Evolutionary conservation across 2,113 vertebrate genomes (phyloP), one percentile per base, ranked within the genome.

Genomic region (Dicerorhinus sumatrensis): DNA sequence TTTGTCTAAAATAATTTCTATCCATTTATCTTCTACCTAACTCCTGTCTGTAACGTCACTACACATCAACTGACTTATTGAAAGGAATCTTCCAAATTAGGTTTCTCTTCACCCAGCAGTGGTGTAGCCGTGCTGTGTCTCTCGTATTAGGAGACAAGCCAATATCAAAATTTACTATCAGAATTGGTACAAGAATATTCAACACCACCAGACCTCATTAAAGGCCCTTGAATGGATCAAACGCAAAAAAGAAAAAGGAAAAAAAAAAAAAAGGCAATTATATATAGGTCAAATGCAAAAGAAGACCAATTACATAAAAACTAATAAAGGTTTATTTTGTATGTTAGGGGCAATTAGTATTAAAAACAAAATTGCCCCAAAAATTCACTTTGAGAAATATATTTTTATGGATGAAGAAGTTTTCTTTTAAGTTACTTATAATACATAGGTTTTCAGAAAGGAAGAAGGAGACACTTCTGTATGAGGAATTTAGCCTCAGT

Each of bases 1-100:
- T 92, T 94, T 69, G 4, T 58, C 58, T 76, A 85, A 85, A 76
- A 39, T 81, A 91, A 89, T 62, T 91, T 95, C 9, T 72, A 18
- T 58, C 8, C 7, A 87, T 72, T 60, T 27, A 77, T 76, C 46
- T 42, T 33, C 51, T 80, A 76, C 1, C 21, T 72, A 63, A 58
- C 42, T 88, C 18, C 16, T 14, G 46, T 96, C 33, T 82, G 25
- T 91, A 69, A 88, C 36, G 54, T 88, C 39, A 77, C 60, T 60
- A 31, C 4, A n/a, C 2, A 23, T 5, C 58, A 85, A 33, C 3
- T 80, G 23, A 93, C 33, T 73, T 65, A 73, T 39, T 76, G 42
- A 80, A 79, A 69, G 6, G 16, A 83, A 85, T 56, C 33, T 89
- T 82, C 11, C 54, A 83, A 79, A 69, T 81, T 91, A 88, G 20